A percentile compares a stretch with the other conserved stretches of the same genome.
Evolutionary conservation across 2,888 invertebrate genomes (phyloP).

Genomic region (Nomada fabriciana): DNA sequence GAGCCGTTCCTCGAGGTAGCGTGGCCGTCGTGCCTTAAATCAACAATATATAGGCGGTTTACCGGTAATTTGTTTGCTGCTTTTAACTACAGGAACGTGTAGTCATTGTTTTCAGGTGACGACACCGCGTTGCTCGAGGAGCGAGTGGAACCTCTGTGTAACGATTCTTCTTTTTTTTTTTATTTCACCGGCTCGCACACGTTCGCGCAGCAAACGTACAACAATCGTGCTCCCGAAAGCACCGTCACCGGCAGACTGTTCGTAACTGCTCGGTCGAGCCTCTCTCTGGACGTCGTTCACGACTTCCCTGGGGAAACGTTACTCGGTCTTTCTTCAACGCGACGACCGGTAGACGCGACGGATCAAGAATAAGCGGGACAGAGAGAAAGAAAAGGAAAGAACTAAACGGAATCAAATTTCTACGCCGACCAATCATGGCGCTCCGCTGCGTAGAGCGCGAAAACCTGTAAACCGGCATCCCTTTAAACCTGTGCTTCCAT

Average conservation of each 20-base stretch:
- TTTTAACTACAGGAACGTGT: slow-evolving; percentile 35
- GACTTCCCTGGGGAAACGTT: slow-evolving; percentile 68
- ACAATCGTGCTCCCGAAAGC: slow-evolving; percentile 48
- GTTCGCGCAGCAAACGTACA: slow-evolving; percentile 1
- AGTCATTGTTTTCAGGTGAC: slow-evolving; percentile 45
- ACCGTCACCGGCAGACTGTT: slow-evolving; percentile 63
- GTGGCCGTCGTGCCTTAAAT: slow-evolving; percentile 47
- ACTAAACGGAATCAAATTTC: slow-evolving; percentile 58
- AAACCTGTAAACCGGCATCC: slow-evolving; percentile 5
- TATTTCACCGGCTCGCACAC: slow-evolving; percentile 11
- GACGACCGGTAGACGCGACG: slow-evolving; percentile 40
- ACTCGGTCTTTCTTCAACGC: slow-evolving; percentile 50
- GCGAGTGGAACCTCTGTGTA: slow-evolving; percentile 8
- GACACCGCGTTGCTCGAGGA: slow-evolving; percentile 40
- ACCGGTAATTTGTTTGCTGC: slow-evolving; percentile 27
- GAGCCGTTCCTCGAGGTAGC: slow-evolving; percentile 60
- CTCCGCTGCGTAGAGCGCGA: slow-evolving; percentile 6
- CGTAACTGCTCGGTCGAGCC: slow-evolving; percentile 51
- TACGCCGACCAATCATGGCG: slow-evolving; percentile 49
- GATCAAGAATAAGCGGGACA: slow-evolving; percentile 29
- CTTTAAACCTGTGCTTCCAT: too few relatives aligned
- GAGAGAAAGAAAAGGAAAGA: slow-evolving; percentile 42
- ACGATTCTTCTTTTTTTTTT: slow-evolving; percentile 21
- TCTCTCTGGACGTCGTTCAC: slow-evolving; percentile 44
- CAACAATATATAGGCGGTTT: slow-evolving; percentile 8